Evolutionary conservation across 2,113 vertebrate species (phyloP), one percentile per base, ranked within the genome.

Genomic region (Meriones unguiculatus): DNA sequence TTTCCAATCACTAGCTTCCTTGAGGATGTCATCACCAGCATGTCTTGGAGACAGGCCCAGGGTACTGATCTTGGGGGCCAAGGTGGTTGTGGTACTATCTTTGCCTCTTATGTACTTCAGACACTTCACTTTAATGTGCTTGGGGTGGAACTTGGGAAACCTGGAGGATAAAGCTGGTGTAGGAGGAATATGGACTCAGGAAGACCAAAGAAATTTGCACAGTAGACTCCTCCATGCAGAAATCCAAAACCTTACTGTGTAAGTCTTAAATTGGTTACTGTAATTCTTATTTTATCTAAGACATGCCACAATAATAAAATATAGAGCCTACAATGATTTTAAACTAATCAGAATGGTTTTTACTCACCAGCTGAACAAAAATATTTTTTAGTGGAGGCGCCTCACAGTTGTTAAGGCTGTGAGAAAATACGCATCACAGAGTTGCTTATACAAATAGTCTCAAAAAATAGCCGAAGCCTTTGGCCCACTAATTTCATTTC

Each of bases 401-500:
- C 7, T 32, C 3, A 52, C n/a, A 32, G 12, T 64, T 57, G 52
- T n/a, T 32, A 64, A 7, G 12, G 4, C 28, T 15, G 4, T 70
- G 17, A 93, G 25, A 24, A 88, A 85, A 52, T 1, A 30, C 25
- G 14, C 17, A 65, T 54, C 69, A 85, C 17, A n/a, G 35, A 76
- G 52, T 18, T 10, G 41, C 57, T 54, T 12, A 84, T 12, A 84
- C 30, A 93, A n/a, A 62, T 46, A 25, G 25, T 7, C 41, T 90
- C n/a, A 93, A 65, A 93, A 93, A 70, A 3, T 35, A 32, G 81
- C n/a, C 46, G 88, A 86, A 76, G 38, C 8, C 24, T 77, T 67
- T 32, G n/a, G 78, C 46, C 9, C 15, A 57, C 11, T 76, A 78
- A 87, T 91, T 94, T 38, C 25, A 87, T 96, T 95, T 70, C 89